Base-by-base conservation (phyloP, 2,888 invertebrate species). In the Sarcophaga subvicina region DNA sequence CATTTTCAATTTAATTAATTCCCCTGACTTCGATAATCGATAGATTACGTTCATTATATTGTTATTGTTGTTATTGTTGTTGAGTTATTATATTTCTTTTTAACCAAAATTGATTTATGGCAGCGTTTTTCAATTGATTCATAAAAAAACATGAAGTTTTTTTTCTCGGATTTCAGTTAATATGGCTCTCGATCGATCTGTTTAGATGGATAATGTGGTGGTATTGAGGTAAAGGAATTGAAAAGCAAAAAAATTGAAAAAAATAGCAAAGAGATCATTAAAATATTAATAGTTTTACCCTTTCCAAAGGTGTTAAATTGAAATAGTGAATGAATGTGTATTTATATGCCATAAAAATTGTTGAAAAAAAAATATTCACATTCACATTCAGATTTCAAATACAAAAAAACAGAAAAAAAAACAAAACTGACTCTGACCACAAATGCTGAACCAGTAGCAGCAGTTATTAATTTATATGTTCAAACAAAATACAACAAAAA, bases 241-340 rank as follows among this genome's bases (percentile, higher is more conserved):
- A 49, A 49, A 54, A 4, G 0, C n/a, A 17, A 12, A 54, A 54
- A 12, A 54, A 14, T 12, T 27, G 1, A 4, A 54, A 54, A 54
- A 54, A 54, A 12, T 14, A 54, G 54, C 4, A n/a, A 27, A 71
- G 59, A 59, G 25, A 17, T 59, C 25, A 59, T 71, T 71, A 25
- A 71, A 71, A 71, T 49, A 45, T 47, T 69, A 62, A 54, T 54
- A 54, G 12, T 54, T 54, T 54, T 54, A 14, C 54, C 54, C 62
- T 49, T 67, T 59, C n/a, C n/a, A 37, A 37, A 60, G 27, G 60
- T 60, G 71, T 37, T 72, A 72, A 72, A 72, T 72, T 72, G 37
- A 37, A 37, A 72, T 72, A 37, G 37, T 72, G 71, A 72, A 72
- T 72, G 71, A 71, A 72, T 71, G 54, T 25, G 17, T 54, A 54